Evolutionary conservation across 2,888 invertebrate species (phyloP).

Genomic region (Agrotis clavis): DNA sequence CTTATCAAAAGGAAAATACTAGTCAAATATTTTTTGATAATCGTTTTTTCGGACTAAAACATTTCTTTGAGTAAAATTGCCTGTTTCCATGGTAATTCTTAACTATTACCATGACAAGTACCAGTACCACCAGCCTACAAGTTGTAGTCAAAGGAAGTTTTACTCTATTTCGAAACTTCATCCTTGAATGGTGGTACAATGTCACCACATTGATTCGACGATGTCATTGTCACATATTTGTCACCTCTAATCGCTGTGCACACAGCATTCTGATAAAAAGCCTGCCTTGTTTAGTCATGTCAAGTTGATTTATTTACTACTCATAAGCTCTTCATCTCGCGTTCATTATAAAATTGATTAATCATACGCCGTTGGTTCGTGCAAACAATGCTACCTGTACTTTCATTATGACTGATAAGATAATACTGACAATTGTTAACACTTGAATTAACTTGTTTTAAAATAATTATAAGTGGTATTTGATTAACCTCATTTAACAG

Average conservation of each 20-base stretch:
- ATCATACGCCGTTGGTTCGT: slow-evolving; percentile 70
- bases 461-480: slow-evolving; percentile 56
- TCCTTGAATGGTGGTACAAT: slow-evolving; percentile 68
- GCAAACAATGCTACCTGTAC: slow-evolving; percentile 81
- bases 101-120: neutral
- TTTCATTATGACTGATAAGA: slow-evolving; percentile 80
- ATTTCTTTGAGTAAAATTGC: no score
- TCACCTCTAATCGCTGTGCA: slow-evolving; percentile 66
- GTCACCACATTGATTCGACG: slow-evolving; percentile 74
- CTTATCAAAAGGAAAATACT: no score
- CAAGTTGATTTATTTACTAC: slow-evolving; percentile 79
- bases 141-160: neutral
- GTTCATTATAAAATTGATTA: slow-evolving; percentile 83
- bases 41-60: no score
- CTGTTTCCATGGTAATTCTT: no score
- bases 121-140: neutral
- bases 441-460: slow-evolving; percentile 62
- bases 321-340: slow-evolving; percentile 76
- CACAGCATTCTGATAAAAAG: slow-evolving; percentile 72
- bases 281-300: slow-evolving; percentile 77
- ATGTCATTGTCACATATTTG: slow-evolving; percentile 80
- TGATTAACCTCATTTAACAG: slow-evolving; percentile 56
- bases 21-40: no score
- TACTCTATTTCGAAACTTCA: slow-evolving; percentile 65
- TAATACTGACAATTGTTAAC: slow-evolving; percentile 68